Base-by-base conservation (phyloP, 2,888 invertebrate genomes). In the Chromoteleia sp. region DNA sequence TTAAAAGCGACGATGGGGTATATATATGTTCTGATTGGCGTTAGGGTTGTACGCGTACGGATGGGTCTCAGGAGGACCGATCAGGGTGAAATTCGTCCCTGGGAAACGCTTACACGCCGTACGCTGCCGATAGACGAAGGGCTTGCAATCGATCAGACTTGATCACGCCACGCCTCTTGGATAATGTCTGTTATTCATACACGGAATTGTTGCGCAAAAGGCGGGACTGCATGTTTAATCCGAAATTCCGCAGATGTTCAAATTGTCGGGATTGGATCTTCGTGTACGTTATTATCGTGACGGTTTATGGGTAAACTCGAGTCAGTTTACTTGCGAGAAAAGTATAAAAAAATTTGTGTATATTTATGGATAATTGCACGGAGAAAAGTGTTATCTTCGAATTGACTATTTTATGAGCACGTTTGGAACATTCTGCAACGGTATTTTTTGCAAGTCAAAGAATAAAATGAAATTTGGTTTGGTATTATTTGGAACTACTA, bases 31-130 rank as follows among this genome's bases (percentile, higher is more conserved):
- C 78, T 77, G 83, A 84, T 85, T 80, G 82, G 75, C 58, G 80
- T 80, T 77, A 81, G 81, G 81, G 79, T 78, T 58, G 68, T 67
- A 61, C 68, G 52, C 76, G 75, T 74, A 79, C 75, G 65, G 84
- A 85, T 83, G 81, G 75, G 76, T 85, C 85, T 83, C 84, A 54
- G 29, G 84, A 77, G 84, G 54, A 70, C 68, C 65, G 76, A 77
- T 82, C 83, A 82, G 80, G 73, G 74, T 63, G 74, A 70, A 74
- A 82, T 82, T 80, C 67, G 70, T 80, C 75, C 81, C 74, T 56
- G 77, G 82, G 54, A 83, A 84, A 73, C 75, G 83, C 82, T 84
- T 82, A 74, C 48, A 70, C 81, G 78, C 14, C 59, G 68, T 61
- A 45, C 45, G 41, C 8, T 41, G 36, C 41, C 70, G 77, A 77